Evolutionary conservation across 2,888 invertebrate species (phyloP).

Genomic region (Cephus runcator): DNA sequence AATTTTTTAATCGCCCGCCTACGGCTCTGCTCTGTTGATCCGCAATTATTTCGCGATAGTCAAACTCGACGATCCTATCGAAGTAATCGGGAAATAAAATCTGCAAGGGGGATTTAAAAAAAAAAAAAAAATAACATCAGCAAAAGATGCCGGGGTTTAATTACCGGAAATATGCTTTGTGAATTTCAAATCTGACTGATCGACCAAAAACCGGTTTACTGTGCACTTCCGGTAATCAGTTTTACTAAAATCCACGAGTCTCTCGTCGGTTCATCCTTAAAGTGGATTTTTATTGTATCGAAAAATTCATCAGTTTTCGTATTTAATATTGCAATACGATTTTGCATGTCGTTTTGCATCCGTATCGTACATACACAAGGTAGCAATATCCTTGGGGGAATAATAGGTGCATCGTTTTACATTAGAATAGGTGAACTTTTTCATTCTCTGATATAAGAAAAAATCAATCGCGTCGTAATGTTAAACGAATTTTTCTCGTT

Average conservation of each 20-base stretch:
- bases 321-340: neutral
- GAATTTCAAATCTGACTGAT: neutral
- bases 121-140: too few relatives aligned
- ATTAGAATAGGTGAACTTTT: neutral
- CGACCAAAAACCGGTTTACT: neutral
- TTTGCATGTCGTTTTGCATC: neutral
- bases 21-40: neutral
- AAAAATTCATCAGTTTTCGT: neutral
- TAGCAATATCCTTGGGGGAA: too few relatives aligned
- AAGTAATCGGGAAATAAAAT: neutral
- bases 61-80: neutral
- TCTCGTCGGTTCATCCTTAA: neutral
- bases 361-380: too few relatives aligned
- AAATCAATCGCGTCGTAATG: neutral
- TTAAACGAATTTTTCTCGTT: too few relatives aligned
- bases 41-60: neutral
- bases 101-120: neutral
- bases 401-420: neutral
- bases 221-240: neutral
- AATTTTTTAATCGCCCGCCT: neutral
- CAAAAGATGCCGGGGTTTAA: neutral
- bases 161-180: neutral
- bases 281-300: neutral
- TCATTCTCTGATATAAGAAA: neutral
- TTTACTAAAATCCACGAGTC: neutral